A percentile compares a stretch with the other conserved stretches of the same genome.
Evolutionary conservation across 37 sponge, comb jelly and placozoan species (phyloP).

Genomic region (Geodia barretti): DNA sequence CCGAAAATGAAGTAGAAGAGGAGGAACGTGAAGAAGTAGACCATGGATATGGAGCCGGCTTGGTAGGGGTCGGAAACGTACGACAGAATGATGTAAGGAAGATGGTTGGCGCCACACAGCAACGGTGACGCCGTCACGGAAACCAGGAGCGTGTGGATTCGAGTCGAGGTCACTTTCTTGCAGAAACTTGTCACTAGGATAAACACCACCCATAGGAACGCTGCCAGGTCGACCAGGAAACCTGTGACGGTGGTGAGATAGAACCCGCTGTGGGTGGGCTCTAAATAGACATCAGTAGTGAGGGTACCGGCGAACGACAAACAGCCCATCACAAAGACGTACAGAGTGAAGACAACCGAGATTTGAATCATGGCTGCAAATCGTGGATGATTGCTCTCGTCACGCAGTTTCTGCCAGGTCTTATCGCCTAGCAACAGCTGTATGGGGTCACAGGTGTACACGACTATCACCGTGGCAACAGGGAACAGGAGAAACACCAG

Average conservation of each 20-base stretch:
- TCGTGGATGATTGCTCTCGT: constrained; percentile 21
- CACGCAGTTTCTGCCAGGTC: constrained; percentile 24
- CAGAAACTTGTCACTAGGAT: constrained; percentile 1
- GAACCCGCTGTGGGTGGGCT: not conserved
- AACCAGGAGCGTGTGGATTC: constrained; percentile 22
- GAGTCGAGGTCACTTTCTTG: not conserved
- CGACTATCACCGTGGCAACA: not conserved
- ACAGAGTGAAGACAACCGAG: constrained; percentile 15
- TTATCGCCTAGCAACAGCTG: constrained; percentile 42
- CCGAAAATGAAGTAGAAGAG: constrained; percentile 15
- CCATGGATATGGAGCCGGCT: constrained; percentile 9
- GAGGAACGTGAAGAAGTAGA: constrained; percentile 6
- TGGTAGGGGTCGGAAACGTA: constrained; percentile 35
- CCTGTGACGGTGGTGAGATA: constrained; percentile 33
- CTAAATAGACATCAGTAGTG: not conserved
- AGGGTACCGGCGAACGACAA: constrained; percentile 6
- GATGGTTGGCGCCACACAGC: constrained; percentile 22
- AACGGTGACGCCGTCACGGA: constrained; percentile 21
- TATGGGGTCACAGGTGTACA: constrained; percentile 36
- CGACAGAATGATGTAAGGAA: constrained; percentile 30
- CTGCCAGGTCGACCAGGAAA: constrained; percentile 11
- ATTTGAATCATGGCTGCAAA: constrained; percentile 39
- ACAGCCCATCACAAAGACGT: constrained; percentile 18
- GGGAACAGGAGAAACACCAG: constrained; percentile 25
- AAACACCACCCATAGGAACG: constrained; percentile 27